These are phyloP conservation scores for Serranus cabrilla DNA, from an alignment of 2,797 vertebrate genomes.

Conservation along the genomic window DNA sequence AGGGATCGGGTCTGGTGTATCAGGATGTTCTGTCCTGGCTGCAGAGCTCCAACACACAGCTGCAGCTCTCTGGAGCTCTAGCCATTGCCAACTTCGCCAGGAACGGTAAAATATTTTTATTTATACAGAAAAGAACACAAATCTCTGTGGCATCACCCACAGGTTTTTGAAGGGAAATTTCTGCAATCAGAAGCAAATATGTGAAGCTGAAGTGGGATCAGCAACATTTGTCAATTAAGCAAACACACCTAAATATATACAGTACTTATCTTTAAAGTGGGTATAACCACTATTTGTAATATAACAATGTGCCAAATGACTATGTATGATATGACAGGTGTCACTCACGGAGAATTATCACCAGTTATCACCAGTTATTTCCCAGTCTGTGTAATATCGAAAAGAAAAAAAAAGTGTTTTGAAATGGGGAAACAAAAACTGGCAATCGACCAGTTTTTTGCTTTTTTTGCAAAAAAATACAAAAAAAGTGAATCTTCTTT, in stretches of 20 bases:
- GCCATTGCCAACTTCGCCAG: slow-evolving; percentile 87
- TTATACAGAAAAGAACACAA: not conserved
- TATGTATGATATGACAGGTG: no score
- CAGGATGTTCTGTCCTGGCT: slow-evolving; percentile 84
- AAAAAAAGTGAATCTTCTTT: no score
- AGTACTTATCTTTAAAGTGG: not conserved
- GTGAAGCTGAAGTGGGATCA: not conserved
- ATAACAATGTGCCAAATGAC: no score
- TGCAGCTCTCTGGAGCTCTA: slow-evolving; percentile 83
- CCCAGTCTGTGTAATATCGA: no score
- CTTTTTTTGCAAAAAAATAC: no score
- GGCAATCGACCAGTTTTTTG: no score
- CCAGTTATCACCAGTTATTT: no score
- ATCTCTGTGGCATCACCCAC: not conserved
- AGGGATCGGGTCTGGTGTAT: slow-evolving; percentile 82
- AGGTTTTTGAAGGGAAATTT: not conserved
- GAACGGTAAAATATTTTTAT: slow-evolving; percentile 71
- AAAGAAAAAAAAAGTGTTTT: no score
- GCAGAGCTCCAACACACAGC: slow-evolving; percentile 82
- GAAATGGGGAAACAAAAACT: no score
- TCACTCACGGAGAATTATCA: no score
- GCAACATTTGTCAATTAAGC: not conserved
- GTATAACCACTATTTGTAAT: no score
- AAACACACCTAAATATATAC: not conserved
- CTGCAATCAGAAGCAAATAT: not conserved